Conservation (phyloP, 2,888 invertebrate genomes). For the Ceramica pisi region DNA sequence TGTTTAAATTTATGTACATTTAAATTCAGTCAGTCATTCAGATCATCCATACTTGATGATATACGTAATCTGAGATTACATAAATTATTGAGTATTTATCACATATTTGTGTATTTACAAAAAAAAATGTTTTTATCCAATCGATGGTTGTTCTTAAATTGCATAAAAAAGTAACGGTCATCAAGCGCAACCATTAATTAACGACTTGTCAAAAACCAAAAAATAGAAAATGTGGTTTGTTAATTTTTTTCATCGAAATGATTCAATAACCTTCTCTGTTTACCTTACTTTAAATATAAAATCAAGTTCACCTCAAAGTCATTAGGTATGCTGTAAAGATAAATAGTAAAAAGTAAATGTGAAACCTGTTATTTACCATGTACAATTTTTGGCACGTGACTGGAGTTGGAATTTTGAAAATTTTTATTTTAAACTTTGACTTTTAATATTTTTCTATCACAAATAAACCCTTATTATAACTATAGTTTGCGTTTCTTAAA, state of each 20-base stretch:
- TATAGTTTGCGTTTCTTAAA: too few relatives aligned
- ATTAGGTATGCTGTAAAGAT: conserved; percentile 13
- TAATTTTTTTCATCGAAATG: neutral
- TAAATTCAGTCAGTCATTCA: too few relatives aligned
- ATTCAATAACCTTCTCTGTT: conserved; percentile 3
- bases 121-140: too few relatives aligned
- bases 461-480: neutral
- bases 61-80: too few relatives aligned
- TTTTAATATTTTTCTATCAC: neutral
- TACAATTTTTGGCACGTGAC: conserved; percentile 30
- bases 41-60: too few relatives aligned
- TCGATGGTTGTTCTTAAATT: too few relatives aligned
- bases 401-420: conserved; percentile 4
- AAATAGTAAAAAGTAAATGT: conserved; percentile 34
- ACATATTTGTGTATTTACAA: too few relatives aligned
- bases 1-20: too few relatives aligned
- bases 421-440: too few relatives aligned
- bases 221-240: neutral
- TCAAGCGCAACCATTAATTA: neutral
- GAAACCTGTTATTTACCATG: conserved; percentile 23
- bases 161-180: neutral
- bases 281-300: neutral
- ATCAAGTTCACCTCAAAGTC: conserved; percentile 13
- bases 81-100: too few relatives aligned
- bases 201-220: neutral